Conservation (phyloP, 2,888 invertebrate genomes). For the Xiphydria camelus region DNA sequence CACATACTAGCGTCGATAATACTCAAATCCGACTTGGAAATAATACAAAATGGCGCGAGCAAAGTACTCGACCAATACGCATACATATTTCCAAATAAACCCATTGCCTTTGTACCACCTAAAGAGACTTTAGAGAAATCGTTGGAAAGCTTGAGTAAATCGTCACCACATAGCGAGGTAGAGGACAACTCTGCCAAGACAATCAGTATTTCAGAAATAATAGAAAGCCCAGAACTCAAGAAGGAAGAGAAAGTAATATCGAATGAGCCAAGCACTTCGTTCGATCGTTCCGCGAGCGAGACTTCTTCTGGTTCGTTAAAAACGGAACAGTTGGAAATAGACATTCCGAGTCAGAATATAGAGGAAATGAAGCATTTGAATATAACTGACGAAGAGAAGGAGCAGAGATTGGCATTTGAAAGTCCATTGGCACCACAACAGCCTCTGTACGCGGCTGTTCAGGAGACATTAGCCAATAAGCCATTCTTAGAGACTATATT, state of each 20-base stretch:
- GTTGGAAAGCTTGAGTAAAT: constrained; percentile 61
- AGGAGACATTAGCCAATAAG: constrained; percentile 63
- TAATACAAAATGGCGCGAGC: constrained; percentile 71
- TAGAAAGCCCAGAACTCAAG: too few relatives aligned
- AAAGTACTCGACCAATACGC: constrained; percentile 70
- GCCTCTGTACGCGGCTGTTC: constrained; percentile 27
- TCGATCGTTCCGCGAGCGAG: not conserved
- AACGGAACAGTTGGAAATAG: constrained; percentile 16
- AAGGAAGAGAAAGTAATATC: constrained; percentile 7
- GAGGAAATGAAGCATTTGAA: constrained; percentile 64
- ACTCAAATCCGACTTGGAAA: constrained; percentile 77
- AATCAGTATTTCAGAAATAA: too few relatives aligned
- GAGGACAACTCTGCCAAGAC: constrained; percentile 4
- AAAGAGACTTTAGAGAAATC: constrained; percentile 78
- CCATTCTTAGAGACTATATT: constrained; percentile 90
- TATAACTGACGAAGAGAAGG: constrained; percentile 93
- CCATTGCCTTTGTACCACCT: constrained; percentile 72
- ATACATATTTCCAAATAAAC: constrained; percentile 55
- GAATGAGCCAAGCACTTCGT: constrained; percentile 32
- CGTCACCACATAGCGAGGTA: constrained; percentile 4
- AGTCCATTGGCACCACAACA: constrained; percentile 34
- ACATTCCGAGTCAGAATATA: constrained; percentile 22
- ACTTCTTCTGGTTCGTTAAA: not conserved
- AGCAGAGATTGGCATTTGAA: constrained; percentile 61
- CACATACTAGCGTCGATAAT: constrained; percentile 89